Conservation (phyloP, 1,140 invertebrate genomes). For the Bombus balteatus region DNA sequence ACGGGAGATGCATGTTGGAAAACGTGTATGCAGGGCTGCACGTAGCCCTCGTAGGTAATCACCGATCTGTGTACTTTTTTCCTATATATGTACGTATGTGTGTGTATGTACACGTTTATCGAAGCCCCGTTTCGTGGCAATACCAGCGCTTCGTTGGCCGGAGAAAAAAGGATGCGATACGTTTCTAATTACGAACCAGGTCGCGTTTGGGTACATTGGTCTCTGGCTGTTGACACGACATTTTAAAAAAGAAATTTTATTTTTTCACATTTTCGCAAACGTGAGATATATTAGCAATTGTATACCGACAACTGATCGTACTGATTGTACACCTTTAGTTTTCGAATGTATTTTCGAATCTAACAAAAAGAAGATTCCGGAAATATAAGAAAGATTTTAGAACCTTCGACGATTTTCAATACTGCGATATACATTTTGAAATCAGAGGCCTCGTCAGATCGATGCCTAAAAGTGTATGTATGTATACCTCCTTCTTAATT, state of each 20-base stretch:
- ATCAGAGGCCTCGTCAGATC: too few species aligned
- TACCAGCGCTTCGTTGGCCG: background rate
- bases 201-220: conserved; percentile 7
- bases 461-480: too few species aligned
- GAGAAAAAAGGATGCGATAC: background rate
- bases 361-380: too few species aligned
- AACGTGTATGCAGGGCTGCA: background rate
- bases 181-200: conserved; percentile 14
- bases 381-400: too few species aligned
- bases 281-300: background rate
- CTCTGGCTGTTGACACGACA: background rate
- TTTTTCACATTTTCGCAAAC: background rate
- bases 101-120: background rate
- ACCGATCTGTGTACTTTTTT: background rate
- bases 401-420: too few species aligned
- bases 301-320: too few species aligned
- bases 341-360: too few species aligned
- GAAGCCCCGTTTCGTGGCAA: conserved; percentile 20
- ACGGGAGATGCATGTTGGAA: background rate
- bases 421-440: too few species aligned
- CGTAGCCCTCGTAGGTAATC: too few species aligned
- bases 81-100: background rate
- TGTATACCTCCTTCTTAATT: background rate
- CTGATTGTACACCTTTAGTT: too few species aligned
- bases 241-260: background rate